Evolutionary conservation across 2,888 invertebrate species (phyloP).

Genomic region (Taenaris catops): DNA sequence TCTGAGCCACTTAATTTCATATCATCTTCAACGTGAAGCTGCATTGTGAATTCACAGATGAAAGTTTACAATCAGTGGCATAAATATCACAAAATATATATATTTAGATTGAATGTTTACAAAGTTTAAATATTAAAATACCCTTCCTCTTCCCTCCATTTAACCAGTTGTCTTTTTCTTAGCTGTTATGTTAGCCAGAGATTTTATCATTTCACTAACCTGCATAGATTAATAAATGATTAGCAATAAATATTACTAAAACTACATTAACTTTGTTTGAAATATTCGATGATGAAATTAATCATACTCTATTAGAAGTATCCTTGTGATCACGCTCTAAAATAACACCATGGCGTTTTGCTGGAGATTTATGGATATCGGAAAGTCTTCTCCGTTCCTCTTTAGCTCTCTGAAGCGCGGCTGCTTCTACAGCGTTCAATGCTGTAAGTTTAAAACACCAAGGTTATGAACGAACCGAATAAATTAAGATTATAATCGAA

Average conservation of each 20-base stretch:
- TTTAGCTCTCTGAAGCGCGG: conserved; percentile 79
- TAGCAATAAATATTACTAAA: too few relatives aligned
- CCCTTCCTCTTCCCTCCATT: conserved; percentile 65
- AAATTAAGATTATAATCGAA: neutral
- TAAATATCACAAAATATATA: too few relatives aligned
- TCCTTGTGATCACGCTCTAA: conserved; percentile 40
- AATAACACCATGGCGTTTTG: conserved; percentile 58
- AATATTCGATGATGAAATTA: neutral
- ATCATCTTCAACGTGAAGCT: conserved; percentile 43
- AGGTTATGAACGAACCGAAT: neutral
- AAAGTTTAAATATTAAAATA: too few relatives aligned
- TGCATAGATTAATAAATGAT: conserved; percentile 30
- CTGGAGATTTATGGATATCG: conserved; percentile 37
- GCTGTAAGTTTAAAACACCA: conserved; percentile 33
- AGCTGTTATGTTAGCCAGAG: conserved; percentile 54
- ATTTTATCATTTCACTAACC: conserved; percentile 71
- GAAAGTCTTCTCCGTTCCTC: conserved; percentile 63
- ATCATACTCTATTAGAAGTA: conserved; percentile 31
- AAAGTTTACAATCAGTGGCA: too few relatives aligned
- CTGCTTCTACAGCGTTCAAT: conserved; percentile 80
- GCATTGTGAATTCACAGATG: neutral
- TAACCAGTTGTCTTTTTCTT: conserved; percentile 41
- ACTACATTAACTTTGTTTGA: neutral
- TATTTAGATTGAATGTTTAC: too few relatives aligned
- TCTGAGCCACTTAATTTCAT: conserved; percentile 80